Evolutionary conservation across 2,888 invertebrate genomes (phyloP).

Genomic region (Elysia crispata): DNA sequence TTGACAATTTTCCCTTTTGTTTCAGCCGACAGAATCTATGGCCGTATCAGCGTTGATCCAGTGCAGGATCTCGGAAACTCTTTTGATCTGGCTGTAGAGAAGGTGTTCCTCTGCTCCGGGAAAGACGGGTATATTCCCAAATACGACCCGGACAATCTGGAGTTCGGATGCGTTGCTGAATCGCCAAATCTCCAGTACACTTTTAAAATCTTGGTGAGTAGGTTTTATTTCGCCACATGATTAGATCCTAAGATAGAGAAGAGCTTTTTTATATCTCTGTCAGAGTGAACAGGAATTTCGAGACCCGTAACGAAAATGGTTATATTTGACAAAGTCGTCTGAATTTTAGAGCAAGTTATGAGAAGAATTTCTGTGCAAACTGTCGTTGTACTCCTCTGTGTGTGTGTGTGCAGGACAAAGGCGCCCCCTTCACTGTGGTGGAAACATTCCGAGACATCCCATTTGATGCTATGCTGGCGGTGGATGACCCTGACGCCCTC

Average conservation of each 20-base stretch:
- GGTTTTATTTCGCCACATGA: background rate
- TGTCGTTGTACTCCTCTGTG: background rate
- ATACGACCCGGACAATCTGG: constrained; percentile 72
- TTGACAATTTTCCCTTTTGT: background rate
- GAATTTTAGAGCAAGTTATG: background rate
- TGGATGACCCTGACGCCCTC: constrained; percentile 66
- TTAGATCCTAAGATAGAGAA: background rate
- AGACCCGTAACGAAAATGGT: no score
- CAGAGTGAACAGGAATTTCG: no score
- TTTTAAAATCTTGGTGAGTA: constrained; percentile 75
- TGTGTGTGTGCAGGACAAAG: constrained; percentile 68
- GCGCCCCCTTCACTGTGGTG: constrained; percentile 70
- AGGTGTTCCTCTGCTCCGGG: constrained; percentile 77
- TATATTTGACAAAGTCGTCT: no score
- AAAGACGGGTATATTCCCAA: constrained; percentile 77
- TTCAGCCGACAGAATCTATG: constrained; percentile 76
- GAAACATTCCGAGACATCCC: constrained; percentile 68
- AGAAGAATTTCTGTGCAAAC: constrained; percentile 3
- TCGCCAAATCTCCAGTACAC: constrained; percentile 71
- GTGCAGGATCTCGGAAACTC: constrained; percentile 73
- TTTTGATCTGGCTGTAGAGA: constrained; percentile 73
- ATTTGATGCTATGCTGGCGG: constrained; percentile 73
- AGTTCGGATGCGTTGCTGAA: constrained; percentile 75
- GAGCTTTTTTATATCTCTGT: no score
- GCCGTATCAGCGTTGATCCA: constrained; percentile 74